Evolutionary conservation across 2,888 invertebrate genomes (phyloP).

Genomic region (Eristalinus aeneus): DNA sequence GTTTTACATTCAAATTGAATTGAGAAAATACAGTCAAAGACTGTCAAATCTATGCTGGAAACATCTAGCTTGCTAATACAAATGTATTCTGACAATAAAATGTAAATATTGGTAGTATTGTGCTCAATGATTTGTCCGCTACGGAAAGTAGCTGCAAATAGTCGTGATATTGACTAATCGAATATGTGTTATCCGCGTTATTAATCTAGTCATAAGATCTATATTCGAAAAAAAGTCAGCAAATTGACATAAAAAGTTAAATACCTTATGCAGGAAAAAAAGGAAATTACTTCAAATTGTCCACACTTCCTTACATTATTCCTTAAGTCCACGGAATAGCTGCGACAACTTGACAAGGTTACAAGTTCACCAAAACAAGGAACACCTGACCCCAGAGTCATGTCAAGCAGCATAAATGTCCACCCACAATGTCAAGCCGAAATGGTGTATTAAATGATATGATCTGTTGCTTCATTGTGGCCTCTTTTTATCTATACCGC

Average conservation of each 20-base stretch:
- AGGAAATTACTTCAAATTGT: neutral
- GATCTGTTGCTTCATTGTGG: constrained; percentile 68
- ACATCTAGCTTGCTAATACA: too few relatives aligned
- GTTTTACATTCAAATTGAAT: too few relatives aligned
- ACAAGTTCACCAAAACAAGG: constrained; percentile 54
- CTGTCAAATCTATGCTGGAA: too few relatives aligned
- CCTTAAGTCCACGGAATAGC: neutral
- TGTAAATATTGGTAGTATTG: too few relatives aligned
- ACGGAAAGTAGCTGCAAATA: too few relatives aligned
- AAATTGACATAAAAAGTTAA: neutral
- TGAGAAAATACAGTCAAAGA: too few relatives aligned
- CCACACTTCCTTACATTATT: neutral
- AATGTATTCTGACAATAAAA: too few relatives aligned
- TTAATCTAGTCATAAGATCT: too few relatives aligned
- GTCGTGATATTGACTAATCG: too few relatives aligned
- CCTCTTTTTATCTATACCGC: constrained; percentile 38
- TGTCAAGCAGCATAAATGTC: constrained; percentile 61
- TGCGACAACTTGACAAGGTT: constrained; percentile 58
- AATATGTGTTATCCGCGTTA: too few relatives aligned
- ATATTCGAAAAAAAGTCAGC: too few relatives aligned
- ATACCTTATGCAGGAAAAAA: neutral
- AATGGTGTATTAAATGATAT: constrained; percentile 68
- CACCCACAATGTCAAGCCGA: constrained; percentile 55
- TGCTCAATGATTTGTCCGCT: too few relatives aligned
- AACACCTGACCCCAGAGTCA: constrained; percentile 55